These are phyloP conservation scores for Argyra leucocephala DNA, from an alignment of 2,888 invertebrate species.

Conservation along the genomic window DNA sequence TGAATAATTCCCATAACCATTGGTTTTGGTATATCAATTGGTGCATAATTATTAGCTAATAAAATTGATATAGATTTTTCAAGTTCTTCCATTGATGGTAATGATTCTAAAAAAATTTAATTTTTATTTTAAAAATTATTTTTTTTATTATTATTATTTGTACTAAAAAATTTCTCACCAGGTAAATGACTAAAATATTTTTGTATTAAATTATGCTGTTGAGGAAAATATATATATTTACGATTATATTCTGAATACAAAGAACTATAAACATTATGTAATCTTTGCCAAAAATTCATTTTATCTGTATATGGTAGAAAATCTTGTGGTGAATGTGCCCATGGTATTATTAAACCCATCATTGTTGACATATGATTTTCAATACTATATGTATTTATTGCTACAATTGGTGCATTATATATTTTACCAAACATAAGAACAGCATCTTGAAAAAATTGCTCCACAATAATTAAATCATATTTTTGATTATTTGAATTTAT, in stretches of 20 bases:
- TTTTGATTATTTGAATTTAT: conserved; percentile 29
- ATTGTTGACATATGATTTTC: conserved; percentile 42
- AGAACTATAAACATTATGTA: conserved; percentile 45
- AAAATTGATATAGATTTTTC: conserved; percentile 44
- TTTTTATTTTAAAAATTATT: not conserved
- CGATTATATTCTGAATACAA: conserved; percentile 34
- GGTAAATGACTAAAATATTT: conserved; percentile 33
- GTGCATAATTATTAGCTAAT: conserved; percentile 46
- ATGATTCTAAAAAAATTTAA: conserved; percentile 7
- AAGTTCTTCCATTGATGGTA: conserved; percentile 39
- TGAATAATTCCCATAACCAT: conserved; percentile 44
- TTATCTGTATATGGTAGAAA: conserved; percentile 38
- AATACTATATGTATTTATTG: conserved; percentile 41
- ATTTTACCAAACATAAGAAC: conserved; percentile 40
- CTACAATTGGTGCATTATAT: conserved; percentile 39
- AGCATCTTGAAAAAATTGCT: conserved; percentile 43
- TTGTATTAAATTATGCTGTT: conserved; percentile 35
- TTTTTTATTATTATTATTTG: too few relatives aligned
- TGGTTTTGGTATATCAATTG: conserved; percentile 43
- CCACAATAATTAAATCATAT: conserved; percentile 42
- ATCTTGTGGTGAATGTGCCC: conserved; percentile 45
- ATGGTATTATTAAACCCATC: conserved; percentile 44
- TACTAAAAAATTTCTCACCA: conserved; percentile 24
- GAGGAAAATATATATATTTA: conserved; percentile 32
- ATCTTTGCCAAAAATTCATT: conserved; percentile 46